Conservation (phyloP, 2,113 vertebrate genomes). For the Corvus cornix region DNA sequence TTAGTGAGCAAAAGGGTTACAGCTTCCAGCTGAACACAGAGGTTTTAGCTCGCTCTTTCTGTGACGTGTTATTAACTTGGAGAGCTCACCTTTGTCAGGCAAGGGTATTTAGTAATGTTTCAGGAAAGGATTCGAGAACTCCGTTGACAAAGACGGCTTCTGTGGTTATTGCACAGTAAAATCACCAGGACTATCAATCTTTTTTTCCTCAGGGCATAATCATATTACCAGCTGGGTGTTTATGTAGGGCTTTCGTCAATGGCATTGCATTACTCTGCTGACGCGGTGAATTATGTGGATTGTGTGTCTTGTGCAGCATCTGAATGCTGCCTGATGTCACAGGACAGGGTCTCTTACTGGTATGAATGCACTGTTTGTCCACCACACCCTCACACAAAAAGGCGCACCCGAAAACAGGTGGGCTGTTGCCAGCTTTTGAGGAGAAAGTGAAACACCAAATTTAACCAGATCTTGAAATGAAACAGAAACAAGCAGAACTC, state of each 20-base stretch:
- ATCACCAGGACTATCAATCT: neutral
- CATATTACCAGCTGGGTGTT: slow-evolving; percentile 30
- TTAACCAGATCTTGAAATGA: neutral
- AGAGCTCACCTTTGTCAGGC: neutral
- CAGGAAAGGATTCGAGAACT: neutral
- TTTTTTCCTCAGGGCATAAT: neutral
- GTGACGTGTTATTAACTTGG: neutral
- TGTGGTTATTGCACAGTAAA: slow-evolving; percentile 3
- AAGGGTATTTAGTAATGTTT: neutral
- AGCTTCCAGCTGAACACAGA: neutral
- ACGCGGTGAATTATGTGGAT: neutral
- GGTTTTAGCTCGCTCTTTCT: neutral
- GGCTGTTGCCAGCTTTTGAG: neutral
- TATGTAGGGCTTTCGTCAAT: slow-evolving; percentile 4
- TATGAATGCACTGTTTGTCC: neutral
- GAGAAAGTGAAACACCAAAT: neutral
- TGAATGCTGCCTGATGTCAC: neutral
- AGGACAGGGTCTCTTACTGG: neutral
- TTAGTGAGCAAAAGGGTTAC: neutral
- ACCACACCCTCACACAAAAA: neutral
- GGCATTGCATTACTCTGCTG: neutral
- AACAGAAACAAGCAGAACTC: neutral
- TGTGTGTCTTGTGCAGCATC: neutral
- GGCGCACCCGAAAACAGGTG: neutral
- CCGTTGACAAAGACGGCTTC: neutral